These are phyloP conservation scores for Puffinus mauretanicus DNA, from an alignment of 2,113 vertebrate species.

Conservation along the genomic window DNA sequence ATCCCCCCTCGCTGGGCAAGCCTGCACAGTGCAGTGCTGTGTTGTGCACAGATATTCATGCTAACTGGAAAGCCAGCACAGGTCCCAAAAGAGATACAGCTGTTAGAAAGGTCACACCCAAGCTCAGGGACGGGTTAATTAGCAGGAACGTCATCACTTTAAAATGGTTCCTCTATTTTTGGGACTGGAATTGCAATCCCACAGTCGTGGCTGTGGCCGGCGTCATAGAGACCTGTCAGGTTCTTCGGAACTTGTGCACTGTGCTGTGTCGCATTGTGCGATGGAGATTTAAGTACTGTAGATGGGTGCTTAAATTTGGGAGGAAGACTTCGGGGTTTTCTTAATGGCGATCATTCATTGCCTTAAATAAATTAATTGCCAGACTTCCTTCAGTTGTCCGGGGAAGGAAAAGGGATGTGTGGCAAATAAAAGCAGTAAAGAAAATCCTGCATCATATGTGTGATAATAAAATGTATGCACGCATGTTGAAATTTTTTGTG, in stretches of 20 bases:
- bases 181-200: neutral
- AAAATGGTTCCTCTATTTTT: neutral
- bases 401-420: neutral
- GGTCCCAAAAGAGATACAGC: neutral
- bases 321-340: neutral
- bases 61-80: neutral
- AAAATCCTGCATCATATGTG: neutral
- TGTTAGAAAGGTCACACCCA: neutral
- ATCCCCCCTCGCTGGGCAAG: fast-evolving
- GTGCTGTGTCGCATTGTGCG: neutral
- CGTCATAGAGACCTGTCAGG: fast-evolving
- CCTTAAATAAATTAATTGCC: neutral
- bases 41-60: neutral
- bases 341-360: fast-evolving
- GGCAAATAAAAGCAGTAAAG: neutral
- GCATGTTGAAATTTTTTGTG: neutral
- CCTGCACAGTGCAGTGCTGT: neutral
- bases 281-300: neutral
- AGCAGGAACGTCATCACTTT: neutral
- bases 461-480: neutral
- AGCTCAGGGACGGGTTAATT: neutral
- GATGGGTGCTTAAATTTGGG: neutral
- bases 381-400: fast-evolving
- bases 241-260: neutral
- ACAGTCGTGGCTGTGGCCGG: neutral